These are phyloP conservation scores for Merluccius polli DNA, from an alignment of 2,797 vertebrate genomes.

Conservation along the genomic window DNA sequence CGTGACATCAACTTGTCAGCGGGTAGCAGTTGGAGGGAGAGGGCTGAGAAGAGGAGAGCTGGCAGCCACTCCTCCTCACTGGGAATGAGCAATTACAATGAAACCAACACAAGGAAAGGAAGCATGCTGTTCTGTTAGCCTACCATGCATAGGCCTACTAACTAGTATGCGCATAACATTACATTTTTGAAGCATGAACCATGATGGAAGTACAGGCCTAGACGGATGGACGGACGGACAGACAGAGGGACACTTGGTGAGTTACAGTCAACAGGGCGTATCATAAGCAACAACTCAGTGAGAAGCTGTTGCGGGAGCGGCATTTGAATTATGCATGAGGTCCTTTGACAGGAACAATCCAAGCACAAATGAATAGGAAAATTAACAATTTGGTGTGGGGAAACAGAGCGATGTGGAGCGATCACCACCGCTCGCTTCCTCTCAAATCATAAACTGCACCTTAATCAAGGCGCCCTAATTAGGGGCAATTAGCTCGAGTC, in stretches of 20 bases:
- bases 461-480: conserved; percentile 69
- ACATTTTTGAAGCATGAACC: neutral
- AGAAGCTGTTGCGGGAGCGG: neutral
- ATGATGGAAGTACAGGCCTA: neutral
- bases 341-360: conserved; percentile 51
- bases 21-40: neutral
- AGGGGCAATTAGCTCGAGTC: conserved; percentile 66
- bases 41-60: neutral
- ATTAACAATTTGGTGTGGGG: conserved; percentile 54
- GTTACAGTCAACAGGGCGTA: neutral
- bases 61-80: neutral
- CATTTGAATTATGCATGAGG: conserved; percentile 45
- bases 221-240: neutral
- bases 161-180: neutral
- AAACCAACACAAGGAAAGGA: neutral
- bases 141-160: neutral
- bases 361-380: conserved; percentile 50
- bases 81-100: neutral
- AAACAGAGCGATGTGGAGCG: conserved; percentile 13
- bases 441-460: conserved; percentile 65
- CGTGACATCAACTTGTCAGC: neutral
- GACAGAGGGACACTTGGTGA: neutral
- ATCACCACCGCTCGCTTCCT: conserved; percentile 57
- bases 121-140: neutral
- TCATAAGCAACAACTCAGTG: neutral